Evolutionary conservation across 1,140 invertebrate genomes (phyloP).

Genomic region (Bilobella aurantiaca): DNA sequence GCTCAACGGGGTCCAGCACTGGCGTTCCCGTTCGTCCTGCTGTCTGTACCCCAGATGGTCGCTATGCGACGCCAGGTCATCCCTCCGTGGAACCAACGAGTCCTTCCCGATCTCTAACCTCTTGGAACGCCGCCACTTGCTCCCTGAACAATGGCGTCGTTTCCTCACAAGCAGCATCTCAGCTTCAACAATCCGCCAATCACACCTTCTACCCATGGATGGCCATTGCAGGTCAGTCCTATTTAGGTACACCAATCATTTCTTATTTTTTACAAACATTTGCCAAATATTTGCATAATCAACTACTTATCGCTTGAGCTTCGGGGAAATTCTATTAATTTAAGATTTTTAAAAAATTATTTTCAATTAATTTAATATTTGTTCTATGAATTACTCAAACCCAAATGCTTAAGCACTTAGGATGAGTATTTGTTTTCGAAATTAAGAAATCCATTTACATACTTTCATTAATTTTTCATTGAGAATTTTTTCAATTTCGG

Average conservation of each 20-base stretch:
- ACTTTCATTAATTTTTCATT: too few relatives aligned
- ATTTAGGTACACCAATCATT: slow-evolving; percentile 16
- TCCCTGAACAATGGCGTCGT: slow-evolving; percentile 58
- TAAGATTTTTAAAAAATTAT: too few relatives aligned
- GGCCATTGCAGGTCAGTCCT: slow-evolving; percentile 87
- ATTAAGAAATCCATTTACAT: too few relatives aligned
- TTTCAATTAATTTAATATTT: too few relatives aligned
- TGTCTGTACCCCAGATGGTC: slow-evolving; percentile 66
- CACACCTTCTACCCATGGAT: slow-evolving; percentile 96
- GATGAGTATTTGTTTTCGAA: too few relatives aligned
- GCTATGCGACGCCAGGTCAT: slow-evolving; percentile 33
- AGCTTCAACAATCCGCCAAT: slow-evolving; percentile 68
- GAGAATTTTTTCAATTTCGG: too few relatives aligned
- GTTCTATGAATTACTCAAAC: too few relatives aligned
- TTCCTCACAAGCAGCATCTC: slow-evolving; percentile 53
- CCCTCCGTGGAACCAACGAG: slow-evolving; percentile 36
- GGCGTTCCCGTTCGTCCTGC: slow-evolving; percentile 59
- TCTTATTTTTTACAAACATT: slow-evolving; percentile 16
- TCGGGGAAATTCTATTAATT: too few relatives aligned
- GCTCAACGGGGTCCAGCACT: slow-evolving; percentile 25
- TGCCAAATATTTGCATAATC: not conserved
- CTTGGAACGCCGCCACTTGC: slow-evolving; percentile 67
- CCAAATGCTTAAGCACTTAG: too few relatives aligned
- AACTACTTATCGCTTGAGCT: too few relatives aligned
- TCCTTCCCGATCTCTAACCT: slow-evolving; percentile 55